These are phyloP conservation scores for Leptogaster cylindrica DNA, from an alignment of 2,888 invertebrate genomes.

Conservation along the genomic window DNA sequence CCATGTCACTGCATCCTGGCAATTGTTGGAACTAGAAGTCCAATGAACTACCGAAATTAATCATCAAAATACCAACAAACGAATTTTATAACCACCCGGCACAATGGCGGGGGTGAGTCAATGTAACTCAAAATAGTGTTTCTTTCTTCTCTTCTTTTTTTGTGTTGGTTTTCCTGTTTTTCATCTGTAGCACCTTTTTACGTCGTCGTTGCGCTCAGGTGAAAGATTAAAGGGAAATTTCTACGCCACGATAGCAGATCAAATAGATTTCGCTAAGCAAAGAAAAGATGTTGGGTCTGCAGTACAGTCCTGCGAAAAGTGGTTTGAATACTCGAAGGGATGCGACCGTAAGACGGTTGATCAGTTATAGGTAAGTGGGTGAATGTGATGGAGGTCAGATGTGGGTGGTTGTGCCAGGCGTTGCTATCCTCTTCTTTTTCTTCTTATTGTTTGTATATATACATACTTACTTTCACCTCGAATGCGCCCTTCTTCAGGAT, in stretches of 20 bases:
- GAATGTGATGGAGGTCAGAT: background rate
- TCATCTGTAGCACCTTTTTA: constrained; percentile 28
- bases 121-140: too few relatives aligned
- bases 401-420: too few relatives aligned
- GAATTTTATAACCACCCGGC: too few relatives aligned
- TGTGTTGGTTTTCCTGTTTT: background rate
- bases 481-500: background rate
- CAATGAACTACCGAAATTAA: too few relatives aligned
- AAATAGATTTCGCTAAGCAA: constrained; percentile 22
- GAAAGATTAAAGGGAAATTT: constrained; percentile 33
- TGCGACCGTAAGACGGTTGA: constrained; percentile 7
- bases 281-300: background rate
- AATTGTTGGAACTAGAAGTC: too few relatives aligned
- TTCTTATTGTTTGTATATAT: background rate
- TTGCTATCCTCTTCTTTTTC: too few relatives aligned
- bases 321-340: background rate
- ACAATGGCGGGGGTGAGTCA: too few relatives aligned
- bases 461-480: background rate
- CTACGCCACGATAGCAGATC: constrained; percentile 7
- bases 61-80: too few relatives aligned
- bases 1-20: too few relatives aligned
- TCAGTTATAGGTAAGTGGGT: background rate
- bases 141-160: too few relatives aligned
- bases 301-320: background rate
- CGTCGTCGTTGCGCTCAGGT: constrained; percentile 18